Conservation (phyloP, 1,140 invertebrate species). For the Akabosia matsudoensis region DNA sequence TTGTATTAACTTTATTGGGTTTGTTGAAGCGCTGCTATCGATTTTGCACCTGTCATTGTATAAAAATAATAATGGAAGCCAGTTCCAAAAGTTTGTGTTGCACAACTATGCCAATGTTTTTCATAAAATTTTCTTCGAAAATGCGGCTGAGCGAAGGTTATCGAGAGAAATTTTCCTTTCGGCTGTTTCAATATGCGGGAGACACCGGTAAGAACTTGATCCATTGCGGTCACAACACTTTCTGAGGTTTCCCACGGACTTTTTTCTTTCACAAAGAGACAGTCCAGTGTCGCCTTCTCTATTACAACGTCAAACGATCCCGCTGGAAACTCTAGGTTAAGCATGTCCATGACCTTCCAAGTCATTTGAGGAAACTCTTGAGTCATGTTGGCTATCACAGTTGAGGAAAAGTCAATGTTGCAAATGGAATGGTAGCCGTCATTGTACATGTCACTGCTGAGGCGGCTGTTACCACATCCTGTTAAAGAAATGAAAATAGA, state of each 20-base stretch:
- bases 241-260: slow-evolving; percentile 54
- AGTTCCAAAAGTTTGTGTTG: slow-evolving; percentile 51
- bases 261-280: slow-evolving; percentile 55
- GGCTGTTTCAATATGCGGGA: slow-evolving; percentile 49
- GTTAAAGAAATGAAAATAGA: slow-evolving; percentile 11
- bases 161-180: slow-evolving; percentile 55
- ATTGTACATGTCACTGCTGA: slow-evolving; percentile 54
- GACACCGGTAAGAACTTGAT: slow-evolving; percentile 49
- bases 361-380: slow-evolving; percentile 47
- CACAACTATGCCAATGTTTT: slow-evolving; percentile 50
- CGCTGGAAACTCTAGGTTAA: slow-evolving; percentile 49
- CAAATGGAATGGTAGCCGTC: slow-evolving; percentile 54
- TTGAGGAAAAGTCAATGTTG: slow-evolving; percentile 56
- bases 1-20: slow-evolving; percentile 9
- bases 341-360: slow-evolving; percentile 54
- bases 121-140: slow-evolving; percentile 54
- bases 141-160: slow-evolving; percentile 57
- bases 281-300: slow-evolving; percentile 58
- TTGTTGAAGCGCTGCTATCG: too few species aligned
- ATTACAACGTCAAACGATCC: slow-evolving; percentile 55
- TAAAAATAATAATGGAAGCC: slow-evolving; percentile 57
- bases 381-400: slow-evolving; percentile 54
- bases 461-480: slow-evolving; percentile 57
- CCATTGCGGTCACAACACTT: slow-evolving; percentile 49
- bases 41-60: slow-evolving; percentile 46